phyloP scores from a whole-genome alignment of 37 sponge, comb jelly and placozoan species.

The Geodia barretti region DNA sequence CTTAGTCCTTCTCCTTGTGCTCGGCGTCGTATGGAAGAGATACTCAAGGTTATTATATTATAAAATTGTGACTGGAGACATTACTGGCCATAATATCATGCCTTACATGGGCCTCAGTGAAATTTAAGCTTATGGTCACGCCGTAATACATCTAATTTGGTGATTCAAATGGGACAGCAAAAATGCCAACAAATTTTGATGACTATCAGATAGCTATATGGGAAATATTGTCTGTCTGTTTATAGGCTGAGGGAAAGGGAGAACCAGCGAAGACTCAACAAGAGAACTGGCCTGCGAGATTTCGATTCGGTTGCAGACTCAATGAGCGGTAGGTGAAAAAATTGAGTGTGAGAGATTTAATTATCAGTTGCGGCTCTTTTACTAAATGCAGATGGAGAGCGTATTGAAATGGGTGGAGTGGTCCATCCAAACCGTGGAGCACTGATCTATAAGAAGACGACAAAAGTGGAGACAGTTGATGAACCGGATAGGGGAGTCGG shows the following conservation, averaged over 20 bases:
- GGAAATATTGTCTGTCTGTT: too few species aligned
- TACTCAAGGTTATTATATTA: constrained; percentile 19
- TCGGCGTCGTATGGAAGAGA: constrained; percentile 48
- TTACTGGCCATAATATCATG: too few species aligned
- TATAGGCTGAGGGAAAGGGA: constrained; percentile 41
- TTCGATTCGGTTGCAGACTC: constrained; percentile 38
- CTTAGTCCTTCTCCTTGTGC: constrained; percentile 35
- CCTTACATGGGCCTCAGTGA: too few species aligned
- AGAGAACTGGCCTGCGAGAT: constrained; percentile 34
- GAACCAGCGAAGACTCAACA: constrained; percentile 50
- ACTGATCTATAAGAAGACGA: constrained; percentile 55
- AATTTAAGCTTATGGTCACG: too few species aligned
- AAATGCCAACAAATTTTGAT: too few species aligned
- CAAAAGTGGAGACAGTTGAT: constrained; percentile 36
- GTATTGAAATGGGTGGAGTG: constrained; percentile 68
- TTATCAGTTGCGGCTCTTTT: not conserved
- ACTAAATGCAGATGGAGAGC: constrained; percentile 29
- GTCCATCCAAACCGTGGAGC: constrained; percentile 63
- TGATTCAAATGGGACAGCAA: too few species aligned
- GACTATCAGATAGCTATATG: too few species aligned
- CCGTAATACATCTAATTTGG: too few species aligned
- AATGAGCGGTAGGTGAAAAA: not conserved
- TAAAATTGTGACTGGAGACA: too few species aligned
- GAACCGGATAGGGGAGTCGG: constrained; percentile 26
- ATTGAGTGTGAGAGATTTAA: not conserved